Conservation (phyloP, 2,888 invertebrate genomes). For the Drosophila quasianomalipes region DNA sequence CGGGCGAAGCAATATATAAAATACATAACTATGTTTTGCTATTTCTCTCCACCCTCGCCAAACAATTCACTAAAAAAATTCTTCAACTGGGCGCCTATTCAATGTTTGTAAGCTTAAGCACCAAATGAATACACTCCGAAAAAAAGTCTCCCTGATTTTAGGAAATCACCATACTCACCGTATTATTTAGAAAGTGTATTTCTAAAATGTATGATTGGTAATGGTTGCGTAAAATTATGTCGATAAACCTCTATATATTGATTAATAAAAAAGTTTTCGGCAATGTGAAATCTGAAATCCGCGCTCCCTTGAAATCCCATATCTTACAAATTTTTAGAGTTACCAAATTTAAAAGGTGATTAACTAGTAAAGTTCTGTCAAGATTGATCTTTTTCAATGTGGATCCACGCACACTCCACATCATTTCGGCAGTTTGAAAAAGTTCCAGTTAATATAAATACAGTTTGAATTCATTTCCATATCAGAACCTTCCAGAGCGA, state of each 20-base stretch:
- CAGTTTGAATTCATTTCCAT: no score
- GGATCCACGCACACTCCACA: no score
- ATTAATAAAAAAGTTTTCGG: no score
- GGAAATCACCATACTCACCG: background rate
- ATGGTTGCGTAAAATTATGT: no score
- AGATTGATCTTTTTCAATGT: background rate
- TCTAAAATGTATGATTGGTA: background rate
- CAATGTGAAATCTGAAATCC: no score
- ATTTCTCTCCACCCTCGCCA: background rate
- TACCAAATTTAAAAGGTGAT: background rate
- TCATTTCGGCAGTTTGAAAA: no score
- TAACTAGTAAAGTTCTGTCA: background rate
- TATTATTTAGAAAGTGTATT: background rate
- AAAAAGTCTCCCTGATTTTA: background rate
- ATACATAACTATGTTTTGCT: background rate
- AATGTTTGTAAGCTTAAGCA: background rate
- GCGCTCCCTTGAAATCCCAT: no score
- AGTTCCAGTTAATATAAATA: no score
- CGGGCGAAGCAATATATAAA: background rate
- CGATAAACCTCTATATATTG: no score
- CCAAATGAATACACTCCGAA: background rate
- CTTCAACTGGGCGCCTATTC: conserved; percentile 3
- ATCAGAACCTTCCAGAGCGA: background rate
- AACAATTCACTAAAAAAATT: background rate
- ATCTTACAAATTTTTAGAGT: no score